Base-by-base conservation (phyloP, 2,113 vertebrate species). In the Tichodroma muraria region DNA sequence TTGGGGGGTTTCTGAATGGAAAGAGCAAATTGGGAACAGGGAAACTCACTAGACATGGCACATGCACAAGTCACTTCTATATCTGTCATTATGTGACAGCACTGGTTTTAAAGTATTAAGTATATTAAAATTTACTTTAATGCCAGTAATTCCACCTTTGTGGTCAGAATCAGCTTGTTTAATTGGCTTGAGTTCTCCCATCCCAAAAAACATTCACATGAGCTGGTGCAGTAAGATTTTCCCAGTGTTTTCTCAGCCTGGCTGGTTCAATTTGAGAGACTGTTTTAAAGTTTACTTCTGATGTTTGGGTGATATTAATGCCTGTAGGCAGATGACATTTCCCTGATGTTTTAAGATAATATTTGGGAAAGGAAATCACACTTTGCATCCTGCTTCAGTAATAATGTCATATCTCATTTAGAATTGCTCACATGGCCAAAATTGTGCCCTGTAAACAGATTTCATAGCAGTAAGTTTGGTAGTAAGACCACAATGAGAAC, bases 1-100 rank as follows among this genome's bases (percentile, higher is more conserved):
- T 9, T 4, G 0, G 4, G 21, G 11, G 2, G 15, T 47, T 18
- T 9, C 16, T 60, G 45, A 38, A 64, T 3, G 21, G 42, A 17
- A 89, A 25, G 35, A 54, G 30, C 30, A 27, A n/a, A 44, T 17
- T 10, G 11, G n/a, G 47, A 61, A 10, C 35, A 30, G 1, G 1
- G 6, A 25, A n/a, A 20, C 31, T 84, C 54, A 25, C 56, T 33
- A 35, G 44, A 15, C 14, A 4, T 1, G 18, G 52, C 24, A 40
- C 27, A 5, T 14, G 15, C 28, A 15, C 1, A 0, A 23, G 42
- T 12, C 15, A 28, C 44, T 50, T 79, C 35, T 71, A 10, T 18
- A 35, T 30, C 37, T 25, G 22, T 28, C 59, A 28, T 35, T 71
- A 13, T 10, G 44, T 10, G 16, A 18, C 33, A 76, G 15, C 13